Evolutionary conservation across 2,797 vertebrate species (phyloP), one percentile per base, ranked within the genome.

Genomic region (Scolopax rusticola): DNA sequence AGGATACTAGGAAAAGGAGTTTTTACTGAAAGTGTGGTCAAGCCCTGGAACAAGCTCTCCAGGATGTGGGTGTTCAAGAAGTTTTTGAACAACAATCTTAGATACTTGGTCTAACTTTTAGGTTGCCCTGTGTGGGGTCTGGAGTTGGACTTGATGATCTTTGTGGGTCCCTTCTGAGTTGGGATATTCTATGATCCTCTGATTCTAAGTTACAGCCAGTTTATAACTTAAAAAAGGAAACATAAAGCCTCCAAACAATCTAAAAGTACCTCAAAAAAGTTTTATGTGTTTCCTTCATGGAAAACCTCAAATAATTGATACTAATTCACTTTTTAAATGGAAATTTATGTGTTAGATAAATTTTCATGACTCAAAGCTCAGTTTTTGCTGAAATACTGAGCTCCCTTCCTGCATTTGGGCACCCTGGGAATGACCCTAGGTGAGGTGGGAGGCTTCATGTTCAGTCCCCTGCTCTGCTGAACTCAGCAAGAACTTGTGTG

Each of bases 91-190:
- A 56, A 9, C 3, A 3, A 4, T 69, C 4, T 51, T 70, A 50
- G 40, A 41, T 21, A 54, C 2, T 20, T 43, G 3, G 5, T 23
- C 56, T 61, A 71, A 61, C 2, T 59, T 82, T 32, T 8, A 45
- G 20, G 7, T 68, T 84, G 24, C 27, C 28, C 19, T 40, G 18
- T 65, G 28, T 9, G 30, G 28, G 21, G 28, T 65, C 24, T 41
- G 33, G 51, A 74, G 19, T 33, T 28, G 19, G 21, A 68, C 38
- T 32, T 27, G 9, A 59, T 76, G 61, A 38, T 45, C 28, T 23
- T n/a, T 0, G 0, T 41, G 33, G 9, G 8, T 76, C 10, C 4
- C 41, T 69, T 84, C 32, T 2, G 2, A 28, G 4, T 30, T 7
- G 2, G 36, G 7, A 28, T 78, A 45, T 40, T 77, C 36, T 70